These are phyloP conservation scores for Panurus biarmicus DNA, from an alignment of 2,113 vertebrate genomes.

Conservation along the genomic window DNA sequence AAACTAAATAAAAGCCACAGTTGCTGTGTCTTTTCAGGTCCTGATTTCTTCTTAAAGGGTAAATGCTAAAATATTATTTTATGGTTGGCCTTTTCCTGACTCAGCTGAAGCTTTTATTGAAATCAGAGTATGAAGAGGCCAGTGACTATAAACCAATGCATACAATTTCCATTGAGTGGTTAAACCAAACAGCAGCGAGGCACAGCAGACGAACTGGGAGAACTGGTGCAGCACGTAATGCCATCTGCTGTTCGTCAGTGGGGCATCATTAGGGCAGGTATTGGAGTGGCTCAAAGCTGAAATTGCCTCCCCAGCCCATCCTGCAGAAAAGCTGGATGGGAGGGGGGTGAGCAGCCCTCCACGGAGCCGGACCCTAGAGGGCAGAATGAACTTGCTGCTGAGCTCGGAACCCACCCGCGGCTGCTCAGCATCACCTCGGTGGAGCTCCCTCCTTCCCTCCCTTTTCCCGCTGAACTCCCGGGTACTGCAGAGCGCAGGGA, in stretches of 20 bases:
- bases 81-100: background rate
- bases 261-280: background rate
- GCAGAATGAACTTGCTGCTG: background rate
- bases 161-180: background rate
- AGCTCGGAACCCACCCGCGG: background rate
- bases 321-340: background rate
- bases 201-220: background rate
- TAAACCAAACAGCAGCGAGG: background rate
- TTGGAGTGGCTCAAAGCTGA: background rate
- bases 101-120: background rate
- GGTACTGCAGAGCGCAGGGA: background rate
- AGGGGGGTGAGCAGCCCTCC: background rate
- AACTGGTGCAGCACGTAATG: rapidly evolving
- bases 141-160: background rate
- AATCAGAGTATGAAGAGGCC: background rate
- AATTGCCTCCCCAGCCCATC: background rate
- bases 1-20: background rate
- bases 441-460: rapidly evolving
- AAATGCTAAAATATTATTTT: background rate
- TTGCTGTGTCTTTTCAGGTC: background rate
- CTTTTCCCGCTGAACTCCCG: background rate
- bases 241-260: background rate
- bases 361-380: background rate
- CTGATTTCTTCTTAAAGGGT: background rate
- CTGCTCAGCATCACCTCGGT: background rate